Percentiles rank a stretch among this genome's conserved stretches.
Conservation (phyloP, 2,888 invertebrate species). For the Polia nebulosa region DNA sequence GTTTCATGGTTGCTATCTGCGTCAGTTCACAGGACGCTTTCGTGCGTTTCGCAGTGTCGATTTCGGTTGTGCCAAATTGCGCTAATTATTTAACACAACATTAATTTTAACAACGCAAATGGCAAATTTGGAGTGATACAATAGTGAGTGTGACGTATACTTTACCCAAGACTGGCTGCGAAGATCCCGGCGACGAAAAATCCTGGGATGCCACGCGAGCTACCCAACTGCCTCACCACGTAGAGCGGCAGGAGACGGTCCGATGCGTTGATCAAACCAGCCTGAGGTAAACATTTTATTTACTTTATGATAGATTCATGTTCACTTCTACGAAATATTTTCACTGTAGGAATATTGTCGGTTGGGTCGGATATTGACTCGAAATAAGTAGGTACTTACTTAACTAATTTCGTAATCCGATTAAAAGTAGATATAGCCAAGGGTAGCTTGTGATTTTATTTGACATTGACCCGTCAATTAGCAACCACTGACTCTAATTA, state of each 20-base stretch:
- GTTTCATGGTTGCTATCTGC: slow-evolving; percentile 67
- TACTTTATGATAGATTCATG: background rate
- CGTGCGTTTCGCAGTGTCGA: slow-evolving; percentile 64
- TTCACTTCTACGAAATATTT: too few relatives aligned
- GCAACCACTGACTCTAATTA: too few relatives aligned
- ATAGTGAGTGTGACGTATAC: slow-evolving; percentile 12
- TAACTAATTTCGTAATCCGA: too few relatives aligned
- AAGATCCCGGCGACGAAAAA: slow-evolving; percentile 99
- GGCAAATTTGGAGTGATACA: background rate
- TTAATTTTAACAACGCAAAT: slow-evolving; percentile 6
- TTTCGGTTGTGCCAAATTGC: slow-evolving; percentile 23
- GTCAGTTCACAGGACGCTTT: slow-evolving; percentile 74
- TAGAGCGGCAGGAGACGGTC: slow-evolving; percentile 97
- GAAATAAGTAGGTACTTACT: too few relatives aligned
- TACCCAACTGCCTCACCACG: slow-evolving; percentile 96
- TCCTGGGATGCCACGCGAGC: slow-evolving; percentile 95
- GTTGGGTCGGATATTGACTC: too few relatives aligned
- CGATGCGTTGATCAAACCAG: slow-evolving; percentile 92
- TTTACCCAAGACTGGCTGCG: slow-evolving; percentile 98
- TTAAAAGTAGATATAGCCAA: too few relatives aligned
- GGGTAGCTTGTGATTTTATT: too few relatives aligned
- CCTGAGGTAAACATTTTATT: slow-evolving; percentile 72
- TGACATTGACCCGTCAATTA: too few relatives aligned
- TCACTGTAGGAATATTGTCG: too few relatives aligned
- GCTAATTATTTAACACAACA: slow-evolving; percentile 16